phyloP scores from a whole-genome alignment of 1,140 invertebrate species.

The Cydia pomonella region DNA sequence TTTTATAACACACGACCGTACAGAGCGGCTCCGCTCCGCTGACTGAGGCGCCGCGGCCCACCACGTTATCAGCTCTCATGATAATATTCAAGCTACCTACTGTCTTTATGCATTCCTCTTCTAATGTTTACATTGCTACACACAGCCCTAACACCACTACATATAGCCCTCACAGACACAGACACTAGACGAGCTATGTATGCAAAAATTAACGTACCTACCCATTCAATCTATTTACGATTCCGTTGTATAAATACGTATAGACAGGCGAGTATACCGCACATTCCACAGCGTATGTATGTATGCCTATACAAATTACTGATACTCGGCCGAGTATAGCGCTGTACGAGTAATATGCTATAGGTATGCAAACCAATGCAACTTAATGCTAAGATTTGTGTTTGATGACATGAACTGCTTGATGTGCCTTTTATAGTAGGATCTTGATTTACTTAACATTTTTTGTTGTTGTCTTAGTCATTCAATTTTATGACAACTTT shows the following conservation, averaged over 20 bases:
- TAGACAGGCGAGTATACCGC: conserved; percentile 53
- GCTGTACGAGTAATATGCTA: conserved; percentile 21
- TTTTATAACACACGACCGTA: conserved; percentile 68
- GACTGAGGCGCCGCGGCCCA: conserved; percentile 71
- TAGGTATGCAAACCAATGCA: conserved; percentile 22
- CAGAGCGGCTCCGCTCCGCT: conserved; percentile 73
- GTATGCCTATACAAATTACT: conserved; percentile 61
- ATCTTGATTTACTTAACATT: too few relatives aligned
- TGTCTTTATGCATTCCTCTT: conserved; percentile 77
- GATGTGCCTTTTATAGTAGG: background rate
- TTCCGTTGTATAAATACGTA: conserved; percentile 63
- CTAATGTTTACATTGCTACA: conserved; percentile 71
- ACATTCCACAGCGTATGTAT: conserved; percentile 74
- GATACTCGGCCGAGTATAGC: conserved; percentile 43
- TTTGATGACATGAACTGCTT: conserved; percentile 1
- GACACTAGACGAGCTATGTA: conserved; percentile 55
- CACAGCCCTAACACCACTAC: conserved; percentile 12
- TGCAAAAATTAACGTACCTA: conserved; percentile 69
- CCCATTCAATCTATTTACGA: conserved; percentile 80
- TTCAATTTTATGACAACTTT: too few relatives aligned
- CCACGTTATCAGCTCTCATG: conserved; percentile 78
- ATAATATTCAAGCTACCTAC: conserved; percentile 76
- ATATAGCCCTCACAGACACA: background rate
- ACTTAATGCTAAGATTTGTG: conserved; percentile 16
- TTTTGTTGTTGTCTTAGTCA: too few relatives aligned